Conservation (phyloP, 2,113 vertebrate species). For the Pristiophorus japonicus region DNA sequence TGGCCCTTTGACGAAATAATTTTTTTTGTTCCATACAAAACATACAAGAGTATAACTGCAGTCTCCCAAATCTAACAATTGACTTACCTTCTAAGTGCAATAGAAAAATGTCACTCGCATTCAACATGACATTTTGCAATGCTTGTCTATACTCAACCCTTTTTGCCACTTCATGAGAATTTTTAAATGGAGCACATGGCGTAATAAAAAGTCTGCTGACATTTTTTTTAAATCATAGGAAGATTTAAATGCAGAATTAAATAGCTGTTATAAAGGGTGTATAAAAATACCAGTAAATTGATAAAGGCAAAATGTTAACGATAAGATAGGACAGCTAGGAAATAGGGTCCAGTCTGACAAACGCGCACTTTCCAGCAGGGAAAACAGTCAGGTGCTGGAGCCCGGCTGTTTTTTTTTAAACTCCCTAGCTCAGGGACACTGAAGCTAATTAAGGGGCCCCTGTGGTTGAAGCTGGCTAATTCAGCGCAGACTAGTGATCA, state of each 20-base stretch:
- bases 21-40: neutral
- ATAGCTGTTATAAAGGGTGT: neutral
- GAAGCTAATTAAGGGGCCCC: neutral
- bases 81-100: neutral
- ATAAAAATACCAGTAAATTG: neutral
- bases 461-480: conserved; percentile 11
- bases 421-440: neutral
- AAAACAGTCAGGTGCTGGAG: neutral
- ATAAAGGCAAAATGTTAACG: neutral
- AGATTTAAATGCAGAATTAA: neutral
- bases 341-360: neutral
- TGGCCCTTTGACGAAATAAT: neutral
- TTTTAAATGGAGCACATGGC: neutral
- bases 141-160: neutral
- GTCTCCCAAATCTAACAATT: neutral
- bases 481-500: neutral
- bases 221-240: neutral
- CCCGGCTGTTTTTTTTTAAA: neutral
- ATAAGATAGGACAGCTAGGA: neutral
- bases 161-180: neutral
- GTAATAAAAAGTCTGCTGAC: neutral
- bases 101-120: neutral
- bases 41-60: neutral
- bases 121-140: neutral
- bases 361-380: neutral